Conservation (phyloP, 1,140 invertebrate species). For the Aphelinus atriplicis region DNA sequence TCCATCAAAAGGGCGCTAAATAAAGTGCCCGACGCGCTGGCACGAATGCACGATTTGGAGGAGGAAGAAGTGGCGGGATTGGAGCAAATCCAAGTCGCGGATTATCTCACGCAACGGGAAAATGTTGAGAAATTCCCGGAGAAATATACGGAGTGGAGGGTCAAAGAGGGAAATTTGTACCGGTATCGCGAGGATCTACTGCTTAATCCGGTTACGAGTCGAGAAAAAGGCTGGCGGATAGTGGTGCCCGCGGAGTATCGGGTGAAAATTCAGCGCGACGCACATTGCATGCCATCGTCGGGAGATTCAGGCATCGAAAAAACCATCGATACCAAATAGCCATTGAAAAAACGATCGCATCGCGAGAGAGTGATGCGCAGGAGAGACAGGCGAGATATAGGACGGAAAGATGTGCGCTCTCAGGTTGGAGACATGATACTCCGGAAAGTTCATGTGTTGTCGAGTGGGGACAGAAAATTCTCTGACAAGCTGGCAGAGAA, state of each 20-base stretch:
- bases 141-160: slow-evolving; percentile 30
- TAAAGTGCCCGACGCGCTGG: slow-evolving; percentile 21
- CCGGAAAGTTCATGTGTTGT: background rate
- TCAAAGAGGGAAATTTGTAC: background rate
- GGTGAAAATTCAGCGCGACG: slow-evolving; percentile 1
- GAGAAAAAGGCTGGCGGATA: slow-evolving; percentile 32
- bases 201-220: background rate
- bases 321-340: slow-evolving; percentile 17
- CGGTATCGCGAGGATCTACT: background rate
- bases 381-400: background rate
- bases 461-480: background rate
- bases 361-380: background rate
- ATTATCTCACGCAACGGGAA: background rate
- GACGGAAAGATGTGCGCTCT: background rate
- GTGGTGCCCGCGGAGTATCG: slow-evolving; percentile 16
- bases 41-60: background rate
- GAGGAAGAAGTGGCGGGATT: background rate
- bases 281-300: slow-evolving; percentile 30
- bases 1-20: slow-evolving; percentile 42
- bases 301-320: slow-evolving; percentile 45
- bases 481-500: background rate
- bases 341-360: slow-evolving; percentile 15
- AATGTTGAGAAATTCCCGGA: slow-evolving; percentile 9
- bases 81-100: background rate
- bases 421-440: background rate